Percentiles rank a stretch among this genome's conserved stretches.
phyloP scores from a whole-genome alignment of 1,140 invertebrate species.

The Bombus haemorrhoidalis region DNA sequence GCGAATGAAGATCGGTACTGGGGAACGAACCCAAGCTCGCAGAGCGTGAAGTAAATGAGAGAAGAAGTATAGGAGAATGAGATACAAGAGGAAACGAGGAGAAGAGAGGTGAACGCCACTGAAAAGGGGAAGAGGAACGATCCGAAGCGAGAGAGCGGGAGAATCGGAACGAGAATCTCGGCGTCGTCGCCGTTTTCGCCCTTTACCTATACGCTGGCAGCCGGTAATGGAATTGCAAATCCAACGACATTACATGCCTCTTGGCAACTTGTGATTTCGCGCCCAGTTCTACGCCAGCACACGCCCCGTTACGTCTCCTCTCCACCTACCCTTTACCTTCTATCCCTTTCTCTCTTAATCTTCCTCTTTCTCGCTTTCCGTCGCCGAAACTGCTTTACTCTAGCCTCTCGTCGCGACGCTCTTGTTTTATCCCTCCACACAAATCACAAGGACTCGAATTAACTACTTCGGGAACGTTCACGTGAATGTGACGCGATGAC shows the following conservation, averaged over 20 bases:
- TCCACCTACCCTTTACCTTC: background rate
- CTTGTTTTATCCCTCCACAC: slow-evolving; percentile 31
- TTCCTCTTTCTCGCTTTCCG: background rate
- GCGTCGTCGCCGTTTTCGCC: slow-evolving; percentile 67
- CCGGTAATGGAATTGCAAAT: slow-evolving; percentile 81
- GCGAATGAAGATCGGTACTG: background rate
- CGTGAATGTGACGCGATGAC: slow-evolving; percentile 22
- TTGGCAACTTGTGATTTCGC: slow-evolving; percentile 81
- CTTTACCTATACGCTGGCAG: slow-evolving; percentile 67
- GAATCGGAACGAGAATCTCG: slow-evolving; percentile 58
- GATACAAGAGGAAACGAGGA: background rate
- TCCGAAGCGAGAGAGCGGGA: slow-evolving; percentile 15
- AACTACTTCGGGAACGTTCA: slow-evolving; percentile 32
- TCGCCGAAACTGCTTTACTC: background rate
- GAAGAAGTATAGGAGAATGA: background rate
- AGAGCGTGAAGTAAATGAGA: background rate
- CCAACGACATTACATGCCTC: slow-evolving; percentile 81
- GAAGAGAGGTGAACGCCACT: background rate
- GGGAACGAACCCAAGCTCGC: background rate
- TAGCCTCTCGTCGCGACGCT: background rate
- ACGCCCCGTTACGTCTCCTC: slow-evolving; percentile 43
- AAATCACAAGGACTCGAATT: slow-evolving; percentile 53
- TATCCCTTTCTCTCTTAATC: background rate
- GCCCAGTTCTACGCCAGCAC: slow-evolving; percentile 70
- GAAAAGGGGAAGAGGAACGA: slow-evolving; percentile 31